Evolutionary conservation across 2,888 invertebrate species (phyloP).

Genomic region (Scotopteryx bipunctaria): DNA sequence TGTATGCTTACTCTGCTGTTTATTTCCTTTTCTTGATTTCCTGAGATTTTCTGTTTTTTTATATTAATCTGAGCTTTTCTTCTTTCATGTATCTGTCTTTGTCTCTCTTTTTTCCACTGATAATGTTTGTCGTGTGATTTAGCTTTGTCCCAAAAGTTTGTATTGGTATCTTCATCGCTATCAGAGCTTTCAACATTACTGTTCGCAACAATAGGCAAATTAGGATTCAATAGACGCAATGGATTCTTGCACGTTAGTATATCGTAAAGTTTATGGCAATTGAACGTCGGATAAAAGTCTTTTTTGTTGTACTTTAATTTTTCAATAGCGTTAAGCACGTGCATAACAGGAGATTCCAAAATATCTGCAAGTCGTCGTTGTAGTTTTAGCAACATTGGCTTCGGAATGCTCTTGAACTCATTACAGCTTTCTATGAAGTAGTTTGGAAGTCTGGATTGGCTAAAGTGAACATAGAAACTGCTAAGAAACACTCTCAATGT

Average conservation of each 20-base stretch:
- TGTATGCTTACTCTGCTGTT: slow-evolving; percentile 81
- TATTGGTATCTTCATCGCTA: slow-evolving; percentile 66
- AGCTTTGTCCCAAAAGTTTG: slow-evolving; percentile 74
- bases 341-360: slow-evolving; percentile 88
- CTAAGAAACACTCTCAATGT: slow-evolving; percentile 85
- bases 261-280: slow-evolving; percentile 83
- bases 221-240: slow-evolving; percentile 73
- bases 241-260: slow-evolving; percentile 83
- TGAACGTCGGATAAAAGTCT: slow-evolving; percentile 86
- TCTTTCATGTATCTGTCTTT: slow-evolving; percentile 66
- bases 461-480: slow-evolving; percentile 85
- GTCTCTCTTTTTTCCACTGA: slow-evolving; percentile 72
- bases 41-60: slow-evolving; percentile 58
- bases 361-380: slow-evolving; percentile 87
- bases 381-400: slow-evolving; percentile 84
- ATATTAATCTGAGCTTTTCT: slow-evolving; percentile 55
- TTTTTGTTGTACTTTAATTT: slow-evolving; percentile 85
- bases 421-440: slow-evolving; percentile 90
- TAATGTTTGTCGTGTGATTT: slow-evolving; percentile 79
- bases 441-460: slow-evolving; percentile 85
- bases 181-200: slow-evolving; percentile 59
- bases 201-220: slow-evolving; percentile 52
- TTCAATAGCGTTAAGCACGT: slow-evolving; percentile 86
- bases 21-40: slow-evolving; percentile 67
- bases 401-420: slow-evolving; percentile 87